phyloP scores from a whole-genome alignment of 1,140 invertebrate species.

The Drosophila busckii region DNA sequence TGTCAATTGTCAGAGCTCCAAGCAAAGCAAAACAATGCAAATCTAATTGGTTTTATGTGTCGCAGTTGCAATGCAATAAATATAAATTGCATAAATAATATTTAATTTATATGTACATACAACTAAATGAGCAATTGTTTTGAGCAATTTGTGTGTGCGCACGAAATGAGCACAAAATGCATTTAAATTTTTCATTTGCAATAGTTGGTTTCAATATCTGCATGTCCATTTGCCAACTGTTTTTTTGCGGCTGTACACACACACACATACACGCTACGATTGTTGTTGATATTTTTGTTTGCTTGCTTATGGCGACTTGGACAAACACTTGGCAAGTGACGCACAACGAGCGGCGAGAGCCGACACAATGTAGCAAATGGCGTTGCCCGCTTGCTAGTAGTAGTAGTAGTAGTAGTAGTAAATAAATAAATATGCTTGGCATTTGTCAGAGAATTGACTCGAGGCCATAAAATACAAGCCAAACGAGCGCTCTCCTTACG shows the following conservation, averaged over 20 bases:
- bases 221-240: no score
- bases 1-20: no score
- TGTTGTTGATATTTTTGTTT: conserved; percentile 14
- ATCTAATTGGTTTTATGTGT: no score
- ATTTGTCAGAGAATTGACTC: conserved; percentile 76
- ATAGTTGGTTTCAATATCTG: no score
- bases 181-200: conserved; percentile 24
- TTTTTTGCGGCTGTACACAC: no score
- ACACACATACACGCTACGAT: no score
- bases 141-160: conserved; percentile 2
- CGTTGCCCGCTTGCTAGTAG: conserved; percentile 5
- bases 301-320: conserved; percentile 52
- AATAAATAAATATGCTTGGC: conserved; percentile 76
- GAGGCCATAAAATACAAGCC: conserved; percentile 69
- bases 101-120: no score
- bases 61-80: no score
- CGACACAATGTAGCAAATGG: neutral
- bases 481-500: conserved; percentile 31
- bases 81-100: conserved; percentile 19
- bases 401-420: conserved; percentile 44
- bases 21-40: no score
- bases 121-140: neutral
- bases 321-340: conserved; percentile 68
- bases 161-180: neutral
- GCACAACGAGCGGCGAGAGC: conserved; percentile 33